Evolutionary conservation across 2,888 invertebrate genomes (phyloP).

Genomic region (Drosophila flavopinicola): DNA sequence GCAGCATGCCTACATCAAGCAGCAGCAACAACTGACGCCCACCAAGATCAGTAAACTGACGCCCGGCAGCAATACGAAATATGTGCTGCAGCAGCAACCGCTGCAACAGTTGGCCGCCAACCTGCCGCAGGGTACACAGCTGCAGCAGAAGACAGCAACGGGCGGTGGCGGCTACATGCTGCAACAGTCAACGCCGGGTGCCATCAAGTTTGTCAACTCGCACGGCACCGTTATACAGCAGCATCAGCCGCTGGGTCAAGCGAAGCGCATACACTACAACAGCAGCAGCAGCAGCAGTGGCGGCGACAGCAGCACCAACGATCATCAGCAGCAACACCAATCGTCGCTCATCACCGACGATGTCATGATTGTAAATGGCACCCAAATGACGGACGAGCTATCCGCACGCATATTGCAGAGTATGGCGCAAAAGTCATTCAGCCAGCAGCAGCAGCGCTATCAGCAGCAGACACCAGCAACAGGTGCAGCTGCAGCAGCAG

Average conservation of each 20-base stretch:
- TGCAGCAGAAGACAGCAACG: conserved; percentile 76
- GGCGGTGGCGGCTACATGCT: conserved; percentile 55
- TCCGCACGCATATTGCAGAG: conserved; percentile 84
- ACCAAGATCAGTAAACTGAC: conserved; percentile 76
- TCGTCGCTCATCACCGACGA: conserved; percentile 81
- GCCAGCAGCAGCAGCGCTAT: conserved; percentile 68
- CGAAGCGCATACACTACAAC: conserved; percentile 59
- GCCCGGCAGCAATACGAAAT: conserved; percentile 58
- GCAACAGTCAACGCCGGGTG: conserved; percentile 54
- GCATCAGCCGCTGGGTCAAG: conserved; percentile 63
- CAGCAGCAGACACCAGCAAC: conserved; percentile 61
- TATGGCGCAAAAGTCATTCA: conserved; percentile 84
- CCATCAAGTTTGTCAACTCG: conserved; percentile 84
- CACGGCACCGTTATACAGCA: conserved; percentile 84
- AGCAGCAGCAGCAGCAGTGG: conserved; percentile 48
- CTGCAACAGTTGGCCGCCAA: conserved; percentile 69
- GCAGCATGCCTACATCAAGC: conserved; percentile 52
- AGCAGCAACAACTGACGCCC: conserved; percentile 58
- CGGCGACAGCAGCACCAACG: conserved; percentile 45
- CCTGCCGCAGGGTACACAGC: conserved; percentile 80
- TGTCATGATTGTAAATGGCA: conserved; percentile 84
- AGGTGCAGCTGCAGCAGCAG: conserved; percentile 50
- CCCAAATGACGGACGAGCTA: conserved; percentile 84
- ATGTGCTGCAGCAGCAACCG: conserved; percentile 76
- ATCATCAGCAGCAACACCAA: conserved; percentile 42